Base-by-base conservation (phyloP, 92 coral and sea anemone genomes). In the Palythoa caribaeorum region DNA sequence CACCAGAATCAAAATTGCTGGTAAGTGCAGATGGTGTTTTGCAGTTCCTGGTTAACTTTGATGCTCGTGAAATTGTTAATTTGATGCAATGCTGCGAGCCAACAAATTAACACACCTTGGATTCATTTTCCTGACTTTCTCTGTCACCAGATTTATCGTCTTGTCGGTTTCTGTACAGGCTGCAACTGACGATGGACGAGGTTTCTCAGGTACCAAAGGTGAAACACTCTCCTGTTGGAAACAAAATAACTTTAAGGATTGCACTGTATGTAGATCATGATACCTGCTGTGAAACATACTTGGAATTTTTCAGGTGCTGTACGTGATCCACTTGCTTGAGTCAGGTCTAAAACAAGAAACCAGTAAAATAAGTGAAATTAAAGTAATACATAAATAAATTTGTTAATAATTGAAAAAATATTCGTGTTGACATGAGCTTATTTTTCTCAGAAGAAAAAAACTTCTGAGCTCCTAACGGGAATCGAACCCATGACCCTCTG, bases 51-150 rank as follows among this genome's bases (percentile, higher is more conserved):
- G 47, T 35, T 70, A 6, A 11, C 16, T 15, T 37, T 5, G 36
- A 11, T 4, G 15, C 0, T 5, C 35, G 11, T 3, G 36, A 35
- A 70, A 70, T 17, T 70, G 13, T 38, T 38, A 35, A 35, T 3
- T 17, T 16, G 9, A 7, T 9, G 9, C 17, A 35, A 35, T 11
- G 19, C 13, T 17, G 19, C 4, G 19, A 59, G 65, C 17, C 16
- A 59, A 17, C 65, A 59, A 3, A 70, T 70, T 8, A 44, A 85
- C 90, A 77, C 79, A 97, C 99, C 98, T 94, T 50, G 99, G 94
- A 73, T 97, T 94, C 99, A 97, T 97, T 68, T 93, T 86, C 71
- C 98, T 86, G 76, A 97, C 99, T 94, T 97, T 97, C 73, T 97
- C 91, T n/a, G 99, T 97, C 62, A 95, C 98, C 78, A 91, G 88